A percentile compares a stretch with the other conserved stretches of the same genome.
These are phyloP conservation scores for Anabas testudineus DNA, from an alignment of 2,797 vertebrate genomes.

Conservation along the genomic window DNA sequence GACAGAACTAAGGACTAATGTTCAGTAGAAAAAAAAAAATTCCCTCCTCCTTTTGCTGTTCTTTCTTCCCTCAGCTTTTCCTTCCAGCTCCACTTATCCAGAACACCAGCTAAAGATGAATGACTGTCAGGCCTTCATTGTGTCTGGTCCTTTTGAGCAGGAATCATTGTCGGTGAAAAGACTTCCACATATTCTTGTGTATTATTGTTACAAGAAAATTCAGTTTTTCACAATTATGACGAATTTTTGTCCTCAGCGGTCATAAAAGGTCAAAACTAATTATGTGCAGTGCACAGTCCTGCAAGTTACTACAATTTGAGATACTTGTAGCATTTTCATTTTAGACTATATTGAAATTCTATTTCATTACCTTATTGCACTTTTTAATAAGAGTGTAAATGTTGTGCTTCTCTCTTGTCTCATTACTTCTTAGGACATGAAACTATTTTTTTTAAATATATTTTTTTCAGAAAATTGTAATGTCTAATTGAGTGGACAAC, in stretches of 20 bases:
- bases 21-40: constrained; percentile 45
- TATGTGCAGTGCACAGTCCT: background rate
- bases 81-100: constrained; percentile 52
- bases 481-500: no score
- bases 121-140: constrained; percentile 49
- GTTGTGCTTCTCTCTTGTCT: no score
- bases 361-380: no score
- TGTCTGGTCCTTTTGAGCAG: constrained; percentile 37
- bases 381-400: no score
- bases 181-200: constrained; percentile 13
- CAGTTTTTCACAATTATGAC: background rate
- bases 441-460: no score
- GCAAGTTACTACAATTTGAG: background rate
- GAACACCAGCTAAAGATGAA: constrained; percentile 59
- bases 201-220: constrained; percentile 7
- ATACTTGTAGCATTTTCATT: background rate
- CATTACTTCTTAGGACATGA: no score
- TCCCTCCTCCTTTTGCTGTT: background rate
- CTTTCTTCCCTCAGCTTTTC: constrained; percentile 38
- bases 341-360: background rate
- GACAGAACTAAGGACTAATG: constrained; percentile 77
- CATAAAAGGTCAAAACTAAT: constrained; percentile 10
- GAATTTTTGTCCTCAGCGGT: background rate
- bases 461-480: no score
- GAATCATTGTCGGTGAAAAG: constrained; percentile 38